Evolutionary conservation across 2,888 invertebrate species (phyloP).

Genomic region (Neoitamus cyanurus): DNA sequence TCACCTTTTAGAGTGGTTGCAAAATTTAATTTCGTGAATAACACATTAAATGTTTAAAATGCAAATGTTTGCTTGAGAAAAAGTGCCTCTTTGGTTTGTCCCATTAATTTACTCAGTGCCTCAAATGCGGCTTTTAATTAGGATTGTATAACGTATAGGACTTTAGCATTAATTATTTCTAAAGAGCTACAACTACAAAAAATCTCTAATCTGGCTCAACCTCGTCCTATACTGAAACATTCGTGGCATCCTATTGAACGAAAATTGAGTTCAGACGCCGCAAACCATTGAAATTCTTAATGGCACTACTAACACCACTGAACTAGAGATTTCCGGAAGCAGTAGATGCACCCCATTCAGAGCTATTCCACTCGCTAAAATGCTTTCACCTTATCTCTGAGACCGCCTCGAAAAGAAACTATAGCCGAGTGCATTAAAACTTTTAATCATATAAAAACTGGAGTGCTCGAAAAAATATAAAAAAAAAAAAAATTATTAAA

Average conservation of each 20-base stretch:
- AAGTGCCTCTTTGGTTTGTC: too few species aligned
- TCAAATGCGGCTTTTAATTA: too few species aligned
- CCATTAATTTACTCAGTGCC: too few species aligned
- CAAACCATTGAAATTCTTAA: background rate
- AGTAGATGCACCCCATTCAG: too few species aligned
- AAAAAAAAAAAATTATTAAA: background rate
- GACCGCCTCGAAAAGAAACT: background rate
- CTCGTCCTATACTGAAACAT: background rate
- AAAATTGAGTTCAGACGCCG: background rate
- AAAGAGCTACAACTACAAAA: too few species aligned
- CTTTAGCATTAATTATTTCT: too few species aligned
- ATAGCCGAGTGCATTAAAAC: background rate
- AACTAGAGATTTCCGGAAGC: too few species aligned
- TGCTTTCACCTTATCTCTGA: background rate
- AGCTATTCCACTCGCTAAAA: background rate
- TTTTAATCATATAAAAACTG: background rate
- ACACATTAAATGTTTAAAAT: too few species aligned
- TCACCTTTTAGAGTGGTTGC: too few species aligned
- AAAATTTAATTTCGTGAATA: too few species aligned
- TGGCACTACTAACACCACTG: background rate
- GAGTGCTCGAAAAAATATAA: background rate
- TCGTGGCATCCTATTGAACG: background rate
- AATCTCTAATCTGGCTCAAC: background rate
- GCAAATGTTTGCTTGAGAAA: too few species aligned
- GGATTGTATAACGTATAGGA: too few species aligned